Conservation (phyloP, 2,113 vertebrate genomes). For the Dromaius novaehollandiae region DNA sequence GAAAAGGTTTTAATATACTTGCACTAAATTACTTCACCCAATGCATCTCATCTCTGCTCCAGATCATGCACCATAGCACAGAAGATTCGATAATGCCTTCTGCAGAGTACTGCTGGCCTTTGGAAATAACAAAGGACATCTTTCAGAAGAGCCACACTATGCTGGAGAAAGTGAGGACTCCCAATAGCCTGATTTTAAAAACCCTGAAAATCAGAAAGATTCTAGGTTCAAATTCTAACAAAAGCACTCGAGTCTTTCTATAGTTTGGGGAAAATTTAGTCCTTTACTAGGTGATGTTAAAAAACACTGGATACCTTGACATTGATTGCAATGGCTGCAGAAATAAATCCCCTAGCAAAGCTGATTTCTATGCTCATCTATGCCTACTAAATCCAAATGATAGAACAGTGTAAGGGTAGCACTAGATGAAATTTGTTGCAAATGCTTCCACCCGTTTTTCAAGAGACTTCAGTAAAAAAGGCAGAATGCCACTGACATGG, state of each 20-base stretch:
- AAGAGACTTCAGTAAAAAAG: background rate
- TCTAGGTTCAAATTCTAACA: background rate
- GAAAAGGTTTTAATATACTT: background rate
- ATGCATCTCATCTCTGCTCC: background rate
- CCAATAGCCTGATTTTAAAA: background rate
- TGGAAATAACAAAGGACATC: background rate
- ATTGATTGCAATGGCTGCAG: background rate
- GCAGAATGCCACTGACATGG: background rate
- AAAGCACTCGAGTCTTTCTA: background rate
- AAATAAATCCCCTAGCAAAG: background rate
- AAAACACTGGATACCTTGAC: background rate
- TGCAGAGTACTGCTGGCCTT: background rate
- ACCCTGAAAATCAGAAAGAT: background rate
- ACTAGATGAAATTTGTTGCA: background rate
- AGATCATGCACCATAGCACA: background rate
- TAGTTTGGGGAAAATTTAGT: background rate
- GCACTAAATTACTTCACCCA: background rate
- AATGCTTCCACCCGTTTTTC: background rate
- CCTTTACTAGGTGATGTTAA: background rate
- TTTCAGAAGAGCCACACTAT: background rate
- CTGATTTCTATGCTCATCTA: background rate
- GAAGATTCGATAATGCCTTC: background rate
- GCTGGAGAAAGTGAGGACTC: background rate
- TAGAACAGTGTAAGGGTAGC: background rate
- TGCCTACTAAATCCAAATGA: background rate